These are phyloP conservation scores for Microplitis demolitor DNA, from an alignment of 1,140 invertebrate genomes.

Conservation along the genomic window DNA sequence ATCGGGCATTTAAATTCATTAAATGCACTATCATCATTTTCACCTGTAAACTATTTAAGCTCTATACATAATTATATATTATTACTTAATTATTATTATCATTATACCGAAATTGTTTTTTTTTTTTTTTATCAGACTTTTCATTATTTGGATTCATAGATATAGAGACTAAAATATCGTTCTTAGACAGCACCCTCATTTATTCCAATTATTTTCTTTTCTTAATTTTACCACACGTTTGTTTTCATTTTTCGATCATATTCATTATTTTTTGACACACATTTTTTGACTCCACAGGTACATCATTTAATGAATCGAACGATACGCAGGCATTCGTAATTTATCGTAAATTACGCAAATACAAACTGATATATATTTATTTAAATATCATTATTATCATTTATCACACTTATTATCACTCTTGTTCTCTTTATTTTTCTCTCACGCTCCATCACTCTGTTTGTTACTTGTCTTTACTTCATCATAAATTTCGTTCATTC, in stretches of 20 bases:
- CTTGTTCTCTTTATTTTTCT: not conserved
- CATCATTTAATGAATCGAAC: slow-evolving; percentile 25
- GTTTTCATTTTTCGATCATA: slow-evolving; percentile 19
- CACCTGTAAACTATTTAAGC: not conserved
- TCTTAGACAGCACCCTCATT: slow-evolving; percentile 21
- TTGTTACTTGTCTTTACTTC: not conserved
- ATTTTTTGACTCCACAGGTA: slow-evolving; percentile 30
- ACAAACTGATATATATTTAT: slow-evolving; percentile 16
- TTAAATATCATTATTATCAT: slow-evolving; percentile 2
- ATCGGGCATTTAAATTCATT: not conserved
- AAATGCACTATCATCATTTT: not conserved
- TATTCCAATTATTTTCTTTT: slow-evolving; percentile 18
- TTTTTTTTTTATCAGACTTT: not conserved
- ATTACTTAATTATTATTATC: not conserved
- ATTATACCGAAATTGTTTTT: too few species aligned
- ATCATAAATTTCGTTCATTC: not conserved
- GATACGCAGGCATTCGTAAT: slow-evolving; percentile 28
- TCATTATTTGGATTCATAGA: not conserved
- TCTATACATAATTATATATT: not conserved
- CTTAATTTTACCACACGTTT: too few species aligned
- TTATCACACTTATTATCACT: slow-evolving; percentile 4
- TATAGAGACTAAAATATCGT: not conserved
- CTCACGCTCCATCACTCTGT: slow-evolving; percentile 1
- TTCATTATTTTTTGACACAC: not conserved
- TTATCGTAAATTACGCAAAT: slow-evolving; percentile 16